phyloP scores from a whole-genome alignment of 2,888 invertebrate species.

The Sinhomidia bicolor region DNA sequence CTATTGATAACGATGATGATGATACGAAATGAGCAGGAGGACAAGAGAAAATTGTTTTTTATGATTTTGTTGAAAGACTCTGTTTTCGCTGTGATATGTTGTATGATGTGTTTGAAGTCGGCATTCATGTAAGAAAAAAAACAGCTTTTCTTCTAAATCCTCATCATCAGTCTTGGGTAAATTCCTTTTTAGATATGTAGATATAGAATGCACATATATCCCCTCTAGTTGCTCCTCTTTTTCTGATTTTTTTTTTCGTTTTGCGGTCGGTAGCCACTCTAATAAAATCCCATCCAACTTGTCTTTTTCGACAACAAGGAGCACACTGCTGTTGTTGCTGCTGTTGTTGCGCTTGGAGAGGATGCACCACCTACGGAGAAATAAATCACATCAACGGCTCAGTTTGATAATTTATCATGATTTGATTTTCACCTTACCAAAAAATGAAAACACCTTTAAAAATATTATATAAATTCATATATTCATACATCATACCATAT shows the following conservation, averaged over 20 bases:
- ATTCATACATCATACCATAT: neutral
- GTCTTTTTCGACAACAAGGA: conserved; percentile 62
- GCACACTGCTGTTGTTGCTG: conserved; percentile 12
- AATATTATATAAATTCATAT: conserved; percentile 19
- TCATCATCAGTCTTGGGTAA: neutral
- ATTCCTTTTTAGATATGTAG: conserved; percentile 28
- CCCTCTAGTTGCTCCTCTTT: neutral
- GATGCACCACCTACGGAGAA: conserved; percentile 68
- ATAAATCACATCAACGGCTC: conserved; percentile 69
- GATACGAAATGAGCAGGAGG: conserved; percentile 26
- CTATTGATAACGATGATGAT: neutral
- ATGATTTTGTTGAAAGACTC: conserved; percentile 59
- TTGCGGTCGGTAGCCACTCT: conserved; percentile 13
- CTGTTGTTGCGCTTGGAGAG: neutral
- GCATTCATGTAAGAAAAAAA: conserved; percentile 26
- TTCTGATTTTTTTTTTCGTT: neutral
- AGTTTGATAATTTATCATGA: conserved; percentile 69
- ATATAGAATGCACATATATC: too few relatives aligned
- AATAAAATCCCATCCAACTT: conserved; percentile 57
- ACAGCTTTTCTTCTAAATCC: neutral
- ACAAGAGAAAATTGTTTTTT: conserved; percentile 41
- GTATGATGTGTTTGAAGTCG: conserved; percentile 26
- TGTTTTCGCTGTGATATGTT: neutral
- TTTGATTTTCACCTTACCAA: conserved; percentile 68
- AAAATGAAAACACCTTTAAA: conserved; percentile 46